A percentile compares a stretch with the other conserved stretches of the same genome.
Conservation (phyloP, 2,113 vertebrate species). For the Psilopsiagon aymara region DNA sequence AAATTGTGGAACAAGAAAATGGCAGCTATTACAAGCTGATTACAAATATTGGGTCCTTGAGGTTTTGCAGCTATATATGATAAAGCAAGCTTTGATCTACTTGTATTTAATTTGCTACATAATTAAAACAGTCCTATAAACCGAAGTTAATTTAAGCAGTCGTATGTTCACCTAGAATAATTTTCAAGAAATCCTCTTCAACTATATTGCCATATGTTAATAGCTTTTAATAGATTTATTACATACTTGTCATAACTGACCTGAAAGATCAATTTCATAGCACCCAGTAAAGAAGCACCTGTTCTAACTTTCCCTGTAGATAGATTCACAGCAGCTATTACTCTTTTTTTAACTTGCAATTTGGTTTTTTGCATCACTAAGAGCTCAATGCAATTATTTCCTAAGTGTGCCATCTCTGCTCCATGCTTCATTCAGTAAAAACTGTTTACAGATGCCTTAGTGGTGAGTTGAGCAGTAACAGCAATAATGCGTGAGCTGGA, state of each 20-base stretch:
- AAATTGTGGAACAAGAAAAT: neutral
- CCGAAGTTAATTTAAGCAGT: slow-evolving; percentile 37
- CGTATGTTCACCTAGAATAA: slow-evolving; percentile 1
- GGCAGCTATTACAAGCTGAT: neutral
- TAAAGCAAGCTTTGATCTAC: slow-evolving; percentile 1
- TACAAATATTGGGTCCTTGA: neutral
- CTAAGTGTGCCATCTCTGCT: neutral
- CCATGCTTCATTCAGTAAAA: neutral
- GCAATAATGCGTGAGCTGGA: neutral
- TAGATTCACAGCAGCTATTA: neutral
- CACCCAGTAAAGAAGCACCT: neutral
- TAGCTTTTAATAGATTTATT: slow-evolving; percentile 16
- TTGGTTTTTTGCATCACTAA: neutral
- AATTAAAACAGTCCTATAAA: slow-evolving; percentile 5
- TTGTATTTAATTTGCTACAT: neutral
- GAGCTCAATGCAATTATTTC: neutral
- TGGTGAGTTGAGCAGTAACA: neutral
- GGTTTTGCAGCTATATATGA: slow-evolving; percentile 1
- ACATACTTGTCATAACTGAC: neutral
- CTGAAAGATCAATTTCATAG: neutral
- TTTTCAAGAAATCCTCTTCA: slow-evolving; percentile 17
- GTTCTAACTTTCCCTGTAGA: neutral
- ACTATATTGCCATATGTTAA: neutral
- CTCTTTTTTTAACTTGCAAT: neutral
- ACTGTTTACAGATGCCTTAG: neutral